These are phyloP conservation scores for Verasper variegatus DNA, from an alignment of 2,113 vertebrate species.

Conservation along the genomic window DNA sequence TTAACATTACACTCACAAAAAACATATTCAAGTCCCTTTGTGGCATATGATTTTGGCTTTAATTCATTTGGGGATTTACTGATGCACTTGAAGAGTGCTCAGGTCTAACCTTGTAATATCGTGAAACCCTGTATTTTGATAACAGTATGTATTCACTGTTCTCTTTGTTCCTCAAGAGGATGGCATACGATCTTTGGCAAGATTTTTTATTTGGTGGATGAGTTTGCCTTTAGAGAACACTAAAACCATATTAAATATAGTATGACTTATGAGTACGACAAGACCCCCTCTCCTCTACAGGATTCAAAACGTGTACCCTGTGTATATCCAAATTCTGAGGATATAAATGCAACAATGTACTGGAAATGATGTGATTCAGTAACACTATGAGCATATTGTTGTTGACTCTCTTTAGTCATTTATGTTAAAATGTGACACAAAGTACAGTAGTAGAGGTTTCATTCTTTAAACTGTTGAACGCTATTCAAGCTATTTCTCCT, in stretches of 20 bases:
- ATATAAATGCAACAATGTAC: too few species aligned
- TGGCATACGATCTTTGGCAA: not conserved
- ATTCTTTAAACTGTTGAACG: not conserved
- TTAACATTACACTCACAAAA: not conserved
- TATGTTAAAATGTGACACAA: too few species aligned
- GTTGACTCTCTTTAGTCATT: too few species aligned
- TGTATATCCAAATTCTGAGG: too few species aligned
- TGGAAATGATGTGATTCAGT: too few species aligned
- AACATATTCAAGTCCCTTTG: not conserved
- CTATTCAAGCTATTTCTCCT: slow-evolving; percentile 6
- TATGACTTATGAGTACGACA: too few species aligned
- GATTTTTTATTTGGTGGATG: not conserved
- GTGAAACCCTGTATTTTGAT: too few species aligned
- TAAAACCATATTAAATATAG: too few species aligned
- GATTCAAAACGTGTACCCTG: too few species aligned
- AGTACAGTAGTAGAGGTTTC: not conserved
- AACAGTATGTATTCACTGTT: too few species aligned
- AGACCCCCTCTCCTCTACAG: too few species aligned
- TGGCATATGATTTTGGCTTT: not conserved
- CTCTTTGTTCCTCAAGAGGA: not conserved
- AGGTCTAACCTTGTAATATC: not conserved
- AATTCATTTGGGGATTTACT: not conserved
- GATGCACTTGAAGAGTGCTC: not conserved
- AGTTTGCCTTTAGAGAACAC: not conserved
- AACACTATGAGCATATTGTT: too few species aligned